Evolutionary conservation across 2,113 vertebrate species (phyloP).

Genomic region (Austrofundulus limnaeus): DNA sequence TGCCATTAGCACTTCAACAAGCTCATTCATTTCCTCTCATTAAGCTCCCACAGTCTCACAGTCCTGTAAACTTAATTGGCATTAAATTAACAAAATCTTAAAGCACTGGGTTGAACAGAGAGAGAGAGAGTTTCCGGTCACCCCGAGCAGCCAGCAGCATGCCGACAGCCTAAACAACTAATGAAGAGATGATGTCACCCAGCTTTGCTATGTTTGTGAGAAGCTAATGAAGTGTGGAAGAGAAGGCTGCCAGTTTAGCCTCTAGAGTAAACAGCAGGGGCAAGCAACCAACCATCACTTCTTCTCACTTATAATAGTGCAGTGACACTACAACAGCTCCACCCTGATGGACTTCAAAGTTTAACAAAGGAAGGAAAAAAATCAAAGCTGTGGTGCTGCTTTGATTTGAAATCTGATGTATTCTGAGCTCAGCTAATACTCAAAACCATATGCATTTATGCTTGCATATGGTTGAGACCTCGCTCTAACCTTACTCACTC

Average conservation of each 20-base stretch:
- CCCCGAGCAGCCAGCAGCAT: conserved; percentile 5
- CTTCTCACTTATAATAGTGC: conserved; percentile 24
- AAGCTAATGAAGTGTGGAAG: conserved; percentile 55
- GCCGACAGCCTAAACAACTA: conserved; percentile 32
- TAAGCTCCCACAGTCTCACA: conserved; percentile 18
- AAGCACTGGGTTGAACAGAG: background rate
- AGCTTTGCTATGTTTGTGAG: conserved; percentile 31
- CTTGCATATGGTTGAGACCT: background rate
- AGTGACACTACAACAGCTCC: conserved; percentile 12
- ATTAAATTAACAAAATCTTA: conserved; percentile 14
- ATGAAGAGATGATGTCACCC: conserved; percentile 59
- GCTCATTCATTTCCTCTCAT: conserved; percentile 41
- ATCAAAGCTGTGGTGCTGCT: conserved; percentile 27
- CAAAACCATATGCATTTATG: background rate
- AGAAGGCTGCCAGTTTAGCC: conserved; percentile 29
- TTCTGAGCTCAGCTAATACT: conserved; percentile 16
- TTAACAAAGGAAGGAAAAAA: conserved; percentile 24
- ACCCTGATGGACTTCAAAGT: conserved; percentile 21
- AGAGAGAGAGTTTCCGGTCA: conserved; percentile 37
- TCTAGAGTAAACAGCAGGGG: conserved; percentile 61
- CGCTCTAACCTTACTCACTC: background rate
- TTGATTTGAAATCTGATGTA: conserved; percentile 42
- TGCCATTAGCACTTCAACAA: conserved; percentile 38
- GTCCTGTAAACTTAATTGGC: conserved; percentile 17
- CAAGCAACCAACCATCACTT: conserved; percentile 76